These are phyloP conservation scores for Crotalus helleri DNA, from an alignment of 2,113 vertebrate genomes.

Conservation along the genomic window DNA sequence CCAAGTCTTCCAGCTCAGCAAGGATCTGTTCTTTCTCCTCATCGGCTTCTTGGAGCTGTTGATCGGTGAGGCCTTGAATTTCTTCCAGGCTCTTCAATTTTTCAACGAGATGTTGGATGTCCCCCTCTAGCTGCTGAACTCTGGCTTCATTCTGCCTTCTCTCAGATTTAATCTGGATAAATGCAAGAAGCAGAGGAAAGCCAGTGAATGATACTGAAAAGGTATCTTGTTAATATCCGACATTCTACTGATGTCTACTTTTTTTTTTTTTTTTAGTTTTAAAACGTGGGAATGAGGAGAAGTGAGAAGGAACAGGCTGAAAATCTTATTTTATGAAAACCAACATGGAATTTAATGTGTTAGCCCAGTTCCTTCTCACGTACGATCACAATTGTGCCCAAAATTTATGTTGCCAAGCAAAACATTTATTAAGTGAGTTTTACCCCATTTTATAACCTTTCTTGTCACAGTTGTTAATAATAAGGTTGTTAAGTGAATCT, in stretches of 20 bases:
- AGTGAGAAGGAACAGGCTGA: not conserved
- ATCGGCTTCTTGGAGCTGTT: constrained; percentile 80
- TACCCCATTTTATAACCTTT: too few species aligned
- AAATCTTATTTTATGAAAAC: not conserved
- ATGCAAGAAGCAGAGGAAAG: constrained; percentile 5
- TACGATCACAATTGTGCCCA: too few species aligned
- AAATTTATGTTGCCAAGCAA: too few species aligned
- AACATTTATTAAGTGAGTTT: too few species aligned
- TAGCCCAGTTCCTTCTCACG: not conserved
- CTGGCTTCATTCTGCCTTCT: constrained; percentile 68
- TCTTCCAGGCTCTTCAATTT: constrained; percentile 77
- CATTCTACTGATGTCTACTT: not conserved
- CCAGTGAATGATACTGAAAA: not conserved
- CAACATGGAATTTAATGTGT: not conserved
- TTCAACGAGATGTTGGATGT: constrained; percentile 69
- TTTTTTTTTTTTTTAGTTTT: not conserved
- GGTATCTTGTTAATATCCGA: not conserved
- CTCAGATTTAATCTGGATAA: constrained; percentile 70
- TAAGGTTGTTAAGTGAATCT: too few species aligned
- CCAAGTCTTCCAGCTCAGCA: constrained; percentile 73
- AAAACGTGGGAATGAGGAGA: not conserved
- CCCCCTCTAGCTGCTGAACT: constrained; percentile 69
- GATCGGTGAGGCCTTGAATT: constrained; percentile 75
- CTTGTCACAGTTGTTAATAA: too few species aligned
- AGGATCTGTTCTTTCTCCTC: constrained; percentile 78